Base-by-base conservation (phyloP, 1,140 invertebrate genomes). In the Tetramorium simillimum region DNA sequence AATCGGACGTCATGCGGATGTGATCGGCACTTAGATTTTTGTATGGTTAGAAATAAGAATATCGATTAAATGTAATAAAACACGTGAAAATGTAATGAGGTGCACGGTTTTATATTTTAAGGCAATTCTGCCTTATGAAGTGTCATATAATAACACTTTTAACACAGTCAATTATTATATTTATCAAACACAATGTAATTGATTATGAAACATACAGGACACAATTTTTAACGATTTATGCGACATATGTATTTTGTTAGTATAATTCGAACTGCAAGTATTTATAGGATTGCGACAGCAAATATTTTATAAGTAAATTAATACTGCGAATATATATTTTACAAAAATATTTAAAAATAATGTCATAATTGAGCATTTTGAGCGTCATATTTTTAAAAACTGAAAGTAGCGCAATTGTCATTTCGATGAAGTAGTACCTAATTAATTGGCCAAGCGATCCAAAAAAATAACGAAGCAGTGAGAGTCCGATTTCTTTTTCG, bases 401-500 rank as follows among this genome's bases (percentile, higher is more conserved):
- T 37, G 12, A 16, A 63, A 77, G 16, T 16, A 56, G 37, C 16
- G 40, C 56, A 63, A n/a, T n/a, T 63, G 33, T 62, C 12, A 14
- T 63, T 43, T 14, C 21, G 16, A 77, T 46, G 28, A 77, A 60
- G 33, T 77, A 77, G 24, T 43, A 21, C n/a, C 24, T 56, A 82
- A 73, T 28, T 81, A 60, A 63, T 82, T 72, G 28, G 43, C 3
- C 28, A 67, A 14, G 40, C 21, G 40, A n/a, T 56, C 33, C 2
- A 75, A 49, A 12, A 46, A 60, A 46, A 60, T 37, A 81, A 88
- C 21, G 56, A 76, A 76, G 82, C 58, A 67, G 33, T 70, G 75
- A 85, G 75, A 82, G 33, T 76, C 65, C 81, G 80, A 85, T 87
- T 86, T 28, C 86, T 90, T 84, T 65, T 46, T 53, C 46, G 28